Conservation (phyloP, 2,113 vertebrate genomes). For the Rhizomys pruinosus region DNA sequence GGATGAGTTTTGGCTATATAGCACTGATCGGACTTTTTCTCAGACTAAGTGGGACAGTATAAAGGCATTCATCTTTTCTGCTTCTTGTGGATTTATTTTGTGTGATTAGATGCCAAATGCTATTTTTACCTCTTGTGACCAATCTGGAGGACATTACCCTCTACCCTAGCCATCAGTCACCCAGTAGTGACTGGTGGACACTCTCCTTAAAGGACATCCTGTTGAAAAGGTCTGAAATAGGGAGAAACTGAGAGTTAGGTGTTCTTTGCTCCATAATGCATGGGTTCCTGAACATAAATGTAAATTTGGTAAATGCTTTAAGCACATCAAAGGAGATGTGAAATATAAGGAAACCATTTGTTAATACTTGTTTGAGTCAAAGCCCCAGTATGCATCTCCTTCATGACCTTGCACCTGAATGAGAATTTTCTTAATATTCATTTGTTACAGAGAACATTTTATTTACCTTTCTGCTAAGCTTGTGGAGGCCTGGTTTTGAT, state of each 20-base stretch:
- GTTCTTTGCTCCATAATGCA: no score
- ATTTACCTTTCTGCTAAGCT: slow-evolving; percentile 16
- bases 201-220: not conserved
- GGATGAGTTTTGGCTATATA: not conserved
- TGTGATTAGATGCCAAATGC: not conserved
- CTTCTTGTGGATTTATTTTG: not conserved
- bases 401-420: not conserved
- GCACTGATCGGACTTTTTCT: not conserved
- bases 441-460: not conserved
- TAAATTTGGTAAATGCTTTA: not conserved
- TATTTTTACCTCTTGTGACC: not conserved
- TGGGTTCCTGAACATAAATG: not conserved
- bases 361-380: not conserved
- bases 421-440: not conserved
- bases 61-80: not conserved
- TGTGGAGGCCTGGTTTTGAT: not conserved
- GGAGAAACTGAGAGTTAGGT: not conserved
- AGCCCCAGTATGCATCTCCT: not conserved
- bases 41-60: not conserved
- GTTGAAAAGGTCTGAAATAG: not conserved
- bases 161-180: not conserved
- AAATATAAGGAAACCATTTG: not conserved
- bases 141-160: not conserved
- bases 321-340: not conserved
- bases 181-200: no score